Base-by-base conservation (phyloP, 23 tunicate species). In the Halocynthia roretzi region DNA sequence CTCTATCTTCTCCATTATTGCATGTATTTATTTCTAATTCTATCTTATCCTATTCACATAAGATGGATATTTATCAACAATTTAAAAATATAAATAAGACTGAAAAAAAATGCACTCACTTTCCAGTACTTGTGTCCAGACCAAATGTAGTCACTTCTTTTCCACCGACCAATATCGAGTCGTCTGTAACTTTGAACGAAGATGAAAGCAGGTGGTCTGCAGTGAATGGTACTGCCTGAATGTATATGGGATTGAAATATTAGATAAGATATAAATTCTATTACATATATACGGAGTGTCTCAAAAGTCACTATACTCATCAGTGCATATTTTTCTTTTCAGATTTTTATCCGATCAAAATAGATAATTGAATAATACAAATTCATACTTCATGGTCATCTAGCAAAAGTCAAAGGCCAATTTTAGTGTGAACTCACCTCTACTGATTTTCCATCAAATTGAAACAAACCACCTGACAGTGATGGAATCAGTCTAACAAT, bases 401-500 rank as follows among this genome's bases (percentile, higher is more conserved):
- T 50, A 18, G 44, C 44, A 31, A 31, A 31, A 31, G 44, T 31
- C 44, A 31, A 31, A 31, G 44, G 44, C 4, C 44, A 31, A 31
- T 31, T 31, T 1, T 31, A 18, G 50, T 70, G 18, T 51, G 19
- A 21, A 71, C 83, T 71, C 21, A 86, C 91, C 74, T 92, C 98
- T 7, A 92, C 82, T 8, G 87, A 55, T 52, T 85, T 85, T 19
- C 98, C 98, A 92, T 86, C 92, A 73, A 82, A 83, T 74, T 75
- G 68, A 81, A 86, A 92, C 81, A 92, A 70, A 7, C 98, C 87
- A 23, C 98, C 98, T 73, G 58, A 54, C 23, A 92, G 67, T 57
- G 98, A 92, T 18, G 98, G 98, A 56, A 92, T 76, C n/a, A 92
- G 71, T 57, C 88, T 52, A 5, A 92, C 82, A 55, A 58, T 49